Evolutionary conservation across 1,140 invertebrate species (phyloP), one percentile per base, ranked within the genome.

Genomic region (Pseudomyrmex gracilis): DNA sequence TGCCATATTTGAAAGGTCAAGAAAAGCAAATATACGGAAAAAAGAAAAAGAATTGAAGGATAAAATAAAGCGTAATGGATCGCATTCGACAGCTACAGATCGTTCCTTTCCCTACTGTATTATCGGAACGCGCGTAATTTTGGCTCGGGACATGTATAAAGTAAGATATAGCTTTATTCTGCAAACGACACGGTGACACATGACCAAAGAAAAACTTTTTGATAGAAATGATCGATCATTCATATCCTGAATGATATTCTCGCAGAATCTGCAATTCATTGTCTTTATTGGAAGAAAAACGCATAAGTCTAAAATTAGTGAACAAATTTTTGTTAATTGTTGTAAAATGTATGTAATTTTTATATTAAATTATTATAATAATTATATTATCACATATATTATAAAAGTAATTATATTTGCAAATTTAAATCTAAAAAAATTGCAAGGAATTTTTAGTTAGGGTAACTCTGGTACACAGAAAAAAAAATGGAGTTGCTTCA

Each of bases 61-160:
- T 70, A 71, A 71, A 80, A 71, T 80, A 55, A 80, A 71, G 76
- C 71, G 66, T 80, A 80, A 80, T 80, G 66, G 76, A 80, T 80
- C 66, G 76, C 76, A 71, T 66, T 80, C 66, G 76, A 49, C 66
- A 71, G 76, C 76, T 71, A 70, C 66, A 80, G 76, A 71, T 80
- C 66, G 66, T 71, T 80, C 22, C 76, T 80, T 71, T 78, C 60
- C 60, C 66, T 66, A 80, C 1, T 53, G 66, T 60, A 80, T 80
- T 80, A 66, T 70, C 43, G 76, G 53, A n/a, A 20, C 66, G 43
- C 43, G 58, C 76, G 53, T 66, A 80, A 80, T 80, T 80, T 80
- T 13, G 53, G 20, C 10, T 34, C 55, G 76, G 24, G 34, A 58
- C 45, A 45, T 22, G 20, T n/a, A 24, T n/a, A 24, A n/a, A 60